Evolutionary conservation across 1,140 invertebrate genomes (phyloP), one percentile per base, ranked within the genome.

Genomic region (Hydropsyche tenuis): DNA sequence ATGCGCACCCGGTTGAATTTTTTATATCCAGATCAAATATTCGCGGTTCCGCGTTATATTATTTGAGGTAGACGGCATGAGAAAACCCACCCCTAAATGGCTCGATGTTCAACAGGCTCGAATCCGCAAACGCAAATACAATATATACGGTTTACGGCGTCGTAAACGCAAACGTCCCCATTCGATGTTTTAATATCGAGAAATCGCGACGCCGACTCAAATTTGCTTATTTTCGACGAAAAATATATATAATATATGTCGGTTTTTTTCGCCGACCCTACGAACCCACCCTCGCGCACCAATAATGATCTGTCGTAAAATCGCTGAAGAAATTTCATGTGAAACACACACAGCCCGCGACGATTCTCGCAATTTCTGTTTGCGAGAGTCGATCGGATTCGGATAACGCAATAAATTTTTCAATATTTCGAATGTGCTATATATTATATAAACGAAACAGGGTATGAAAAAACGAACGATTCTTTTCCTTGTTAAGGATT

Each of bases 51-150:
- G 51, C 20, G 56, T 60, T 60, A 60, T 60, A 60, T 60, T 60
- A 60, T 60, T 60, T 25, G 51, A 4, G n/a, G 51, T 43, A 43
- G 12, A 4, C 12, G 16, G 45, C 4, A 48, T 48, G 45, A 48
- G 16, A 16, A 48, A 16, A 48, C 18, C 20, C 56, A 25, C 56
- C 56, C 56, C 56, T 60, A 60, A 60, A 22, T 60, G 56, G 22
- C 56, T 60, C 20, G 56, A 20, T 25, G 56, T 60, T 60, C 56
- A 60, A 60, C 56, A 60, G 56, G 56, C 56, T 60, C 56, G 56
- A 60, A 60, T 60, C 56, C 56, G 56, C 56, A 60, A 60, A 60
- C 56, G 56, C 56, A 60, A 60, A 60, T 60, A 60, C 56, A 60
- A 60, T 60, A 60, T 60, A 60, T 60, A 60, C 23, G 56, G 56